Base-by-base conservation (phyloP, 2,888 invertebrate genomes). In the Callinectes sapidus region DNA sequence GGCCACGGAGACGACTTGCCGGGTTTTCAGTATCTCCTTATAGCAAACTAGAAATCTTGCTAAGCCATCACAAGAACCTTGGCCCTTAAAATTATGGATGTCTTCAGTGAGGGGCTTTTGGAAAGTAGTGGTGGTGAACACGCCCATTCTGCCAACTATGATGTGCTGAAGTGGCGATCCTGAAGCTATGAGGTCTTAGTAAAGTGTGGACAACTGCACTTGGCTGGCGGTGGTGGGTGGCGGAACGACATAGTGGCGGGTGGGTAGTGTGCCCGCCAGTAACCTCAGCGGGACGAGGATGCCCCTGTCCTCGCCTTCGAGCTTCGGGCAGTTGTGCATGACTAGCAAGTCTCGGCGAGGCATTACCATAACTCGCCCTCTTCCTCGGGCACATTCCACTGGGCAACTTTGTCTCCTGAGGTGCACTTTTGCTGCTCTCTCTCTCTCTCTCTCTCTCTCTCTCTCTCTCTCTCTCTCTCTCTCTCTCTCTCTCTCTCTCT, bases 311-410 rank as follows among this genome's bases (percentile, higher is more conserved):
- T 81, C 81, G 32, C 81, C 81, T 81, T 32, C 16, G 35, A 81
- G 35, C 81, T 81, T n/a, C 81, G 35, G 81, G 66, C 71, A 89
- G 89, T 71, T 23, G 88, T 89, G 89, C 89, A 89, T 89, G 89
- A 89, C 89, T 89, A 66, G 89, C 89, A 89, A 71, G 66, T 89
- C 66, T 71, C 61, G 66, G 66, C 66, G 89, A 89, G 89, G 66
- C 66, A 89, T 89, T 89, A 89, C 89, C 89, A 89, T 89, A 89
- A 89, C 89, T 89, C 89, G 66, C 71, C 71, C 39, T 81, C 81
- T 81, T 81, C 89, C 81, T 71, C 88, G 35, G 88, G 88, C 88
- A 18, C 88, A 88, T 88, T 88, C 88, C 88, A 55, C 32, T 88
- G 35, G 55, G 55, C 88, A 61, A 55, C 88, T 88, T 32, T 48